Evolutionary conservation across 2,888 invertebrate genomes (phyloP).

Genomic region (Drosophila algonquin): DNA sequence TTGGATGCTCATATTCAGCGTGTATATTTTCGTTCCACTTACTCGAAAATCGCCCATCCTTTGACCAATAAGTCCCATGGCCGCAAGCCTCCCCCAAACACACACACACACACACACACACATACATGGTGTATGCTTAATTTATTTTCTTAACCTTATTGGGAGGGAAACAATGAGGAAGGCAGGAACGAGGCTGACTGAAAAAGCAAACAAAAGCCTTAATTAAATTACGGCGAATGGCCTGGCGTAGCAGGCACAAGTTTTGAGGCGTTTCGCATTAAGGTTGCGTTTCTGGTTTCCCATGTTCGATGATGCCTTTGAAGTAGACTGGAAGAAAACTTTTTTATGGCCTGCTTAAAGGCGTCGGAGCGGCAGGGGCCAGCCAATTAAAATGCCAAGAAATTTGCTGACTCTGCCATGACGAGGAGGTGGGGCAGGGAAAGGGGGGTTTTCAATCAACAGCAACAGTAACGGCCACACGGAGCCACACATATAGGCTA

Average conservation of each 20-base stretch:
- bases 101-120: constrained; percentile 16
- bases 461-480: constrained; percentile 7
- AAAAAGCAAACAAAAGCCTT: constrained; percentile 48
- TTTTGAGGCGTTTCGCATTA: constrained; percentile 40
- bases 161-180: constrained; percentile 32
- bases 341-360: constrained; percentile 56
- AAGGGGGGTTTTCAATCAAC: constrained; percentile 56
- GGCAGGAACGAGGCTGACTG: background rate
- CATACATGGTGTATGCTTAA: constrained; percentile 63
- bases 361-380: constrained; percentile 10
- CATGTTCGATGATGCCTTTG: constrained; percentile 29
- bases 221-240: constrained; percentile 61
- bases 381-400: constrained; percentile 63
- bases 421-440: constrained; percentile 4
- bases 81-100: background rate
- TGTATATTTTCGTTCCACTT: background rate
- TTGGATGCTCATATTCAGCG: background rate
- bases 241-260: constrained; percentile 25
- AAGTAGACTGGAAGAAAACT: constrained; percentile 42
- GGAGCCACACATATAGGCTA: constrained; percentile 17
- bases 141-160: constrained; percentile 55
- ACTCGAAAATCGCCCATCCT: background rate
- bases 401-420: constrained; percentile 53
- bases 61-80: background rate
- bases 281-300: constrained; percentile 19